Percentiles rank a stretch among this genome's conserved stretches.
Conservation (phyloP, 2,888 invertebrate species). For the Lepeophtheirus nordmannii region DNA sequence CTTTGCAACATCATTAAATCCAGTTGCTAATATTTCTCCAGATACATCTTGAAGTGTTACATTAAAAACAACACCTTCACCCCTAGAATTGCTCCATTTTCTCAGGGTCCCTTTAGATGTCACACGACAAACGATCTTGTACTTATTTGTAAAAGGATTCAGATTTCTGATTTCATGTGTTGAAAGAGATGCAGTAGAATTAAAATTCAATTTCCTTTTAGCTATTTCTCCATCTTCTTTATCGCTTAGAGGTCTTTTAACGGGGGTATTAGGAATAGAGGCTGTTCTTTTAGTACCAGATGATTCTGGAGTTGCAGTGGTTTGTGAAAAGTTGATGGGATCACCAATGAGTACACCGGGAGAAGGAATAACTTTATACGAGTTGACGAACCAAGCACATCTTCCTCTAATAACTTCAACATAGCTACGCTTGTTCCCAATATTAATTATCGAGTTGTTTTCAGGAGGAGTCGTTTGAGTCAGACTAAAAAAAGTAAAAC, state of each 20-base stretch:
- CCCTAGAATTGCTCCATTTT: conserved; percentile 19
- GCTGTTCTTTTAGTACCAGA: background rate
- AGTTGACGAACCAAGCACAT: background rate
- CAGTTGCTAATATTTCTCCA: conserved; percentile 22
- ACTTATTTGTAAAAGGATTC: conserved; percentile 20
- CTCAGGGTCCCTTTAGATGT: background rate
- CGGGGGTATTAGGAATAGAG: background rate
- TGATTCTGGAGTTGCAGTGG: background rate
- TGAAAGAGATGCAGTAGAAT: background rate
- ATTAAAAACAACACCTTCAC: conserved; percentile 16
- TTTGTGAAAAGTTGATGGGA: background rate
- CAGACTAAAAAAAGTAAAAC: no score
- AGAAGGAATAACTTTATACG: background rate
- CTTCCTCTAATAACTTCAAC: background rate
- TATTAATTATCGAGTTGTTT: background rate
- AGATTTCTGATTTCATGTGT: conserved; percentile 13
- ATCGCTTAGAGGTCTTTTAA: background rate
- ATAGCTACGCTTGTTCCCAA: background rate
- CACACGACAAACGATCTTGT: conserved; percentile 12
- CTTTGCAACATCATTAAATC: conserved; percentile 2
- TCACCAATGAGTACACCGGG: background rate
- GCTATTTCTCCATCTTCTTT: background rate
- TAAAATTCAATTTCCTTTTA: background rate
- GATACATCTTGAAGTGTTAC: background rate
- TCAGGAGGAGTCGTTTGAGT: background rate